These are phyloP conservation scores for Parnassius mnemosyne DNA, from an alignment of 2,888 invertebrate species.

Conservation along the genomic window DNA sequence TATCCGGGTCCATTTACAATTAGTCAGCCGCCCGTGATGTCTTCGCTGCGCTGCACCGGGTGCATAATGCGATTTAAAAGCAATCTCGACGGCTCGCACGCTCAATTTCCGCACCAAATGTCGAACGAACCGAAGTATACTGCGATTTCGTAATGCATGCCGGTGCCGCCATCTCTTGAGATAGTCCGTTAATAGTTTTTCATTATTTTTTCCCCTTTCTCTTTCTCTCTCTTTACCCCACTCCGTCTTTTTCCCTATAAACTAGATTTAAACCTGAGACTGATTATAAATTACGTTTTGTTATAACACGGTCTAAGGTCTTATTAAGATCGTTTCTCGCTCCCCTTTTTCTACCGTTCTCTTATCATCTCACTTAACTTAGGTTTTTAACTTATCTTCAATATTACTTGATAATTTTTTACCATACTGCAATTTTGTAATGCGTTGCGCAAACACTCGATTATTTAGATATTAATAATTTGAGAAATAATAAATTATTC, in stretches of 20 bases:
- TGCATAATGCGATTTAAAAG: constrained; percentile 71
- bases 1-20: constrained; percentile 21
- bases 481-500: no score
- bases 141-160: constrained; percentile 25
- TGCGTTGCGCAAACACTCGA: no score
- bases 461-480: no score
- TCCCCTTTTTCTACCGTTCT: no score
- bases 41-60: constrained; percentile 30
- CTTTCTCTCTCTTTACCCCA: background rate
- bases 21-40: constrained; percentile 24
- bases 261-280: no score
- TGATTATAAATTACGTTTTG: no score
- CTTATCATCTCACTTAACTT: no score
- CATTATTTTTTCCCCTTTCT: background rate
- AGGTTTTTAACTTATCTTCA: no score
- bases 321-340: no score
- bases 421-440: no score
- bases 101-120: constrained; percentile 66
- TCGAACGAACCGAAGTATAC: constrained; percentile 50
- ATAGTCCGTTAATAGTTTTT: background rate
- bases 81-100: constrained; percentile 63
- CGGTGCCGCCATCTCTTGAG: background rate
- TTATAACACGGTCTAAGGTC: no score
- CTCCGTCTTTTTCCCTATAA: background rate
- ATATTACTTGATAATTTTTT: no score